A percentile compares a stretch with the other conserved stretches of the same genome.
Evolutionary conservation across 2,113 vertebrate species (phyloP).

Genomic region (Mellivora capensis): DNA sequence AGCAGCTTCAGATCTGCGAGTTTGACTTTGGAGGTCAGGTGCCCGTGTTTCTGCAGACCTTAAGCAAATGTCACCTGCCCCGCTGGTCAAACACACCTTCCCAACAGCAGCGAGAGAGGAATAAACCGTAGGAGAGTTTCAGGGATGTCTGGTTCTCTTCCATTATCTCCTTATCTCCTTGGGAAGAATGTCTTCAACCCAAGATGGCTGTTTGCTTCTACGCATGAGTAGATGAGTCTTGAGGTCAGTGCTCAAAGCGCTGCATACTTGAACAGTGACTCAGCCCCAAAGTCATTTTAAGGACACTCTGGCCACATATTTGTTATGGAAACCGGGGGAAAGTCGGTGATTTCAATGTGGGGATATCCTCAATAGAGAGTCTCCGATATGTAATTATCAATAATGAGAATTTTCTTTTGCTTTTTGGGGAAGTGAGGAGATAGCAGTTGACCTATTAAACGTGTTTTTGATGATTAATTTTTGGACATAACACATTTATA

Average conservation of each 20-base stretch:
- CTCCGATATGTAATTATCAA: neutral
- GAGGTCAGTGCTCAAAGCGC: slow-evolving; percentile 9
- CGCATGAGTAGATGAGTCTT: neutral
- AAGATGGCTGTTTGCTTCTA: slow-evolving; percentile 34
- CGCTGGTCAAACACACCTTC: neutral
- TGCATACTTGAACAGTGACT: slow-evolving; percentile 14
- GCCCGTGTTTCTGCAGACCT: neutral
- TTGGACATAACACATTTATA: neutral
- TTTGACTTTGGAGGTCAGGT: neutral
- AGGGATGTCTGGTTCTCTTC: slow-evolving; percentile 50
- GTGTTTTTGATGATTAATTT: neutral
- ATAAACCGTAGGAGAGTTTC: neutral
- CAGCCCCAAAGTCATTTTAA: neutral
- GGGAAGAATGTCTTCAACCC: slow-evolving; percentile 44
- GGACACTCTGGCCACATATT: neutral
- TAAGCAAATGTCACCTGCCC: slow-evolving; percentile 39
- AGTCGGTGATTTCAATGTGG: neutral
- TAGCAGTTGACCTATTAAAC: neutral
- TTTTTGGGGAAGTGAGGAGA: neutral
- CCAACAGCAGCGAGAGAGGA: neutral
- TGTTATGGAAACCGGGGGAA: slow-evolving; percentile 12
- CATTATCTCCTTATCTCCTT: slow-evolving; percentile 36
- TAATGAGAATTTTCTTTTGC: neutral
- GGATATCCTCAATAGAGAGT: neutral
- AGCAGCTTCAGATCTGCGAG: neutral